Evolutionary conservation across 2,888 invertebrate genomes (phyloP).

Genomic region (Plusia festucae): DNA sequence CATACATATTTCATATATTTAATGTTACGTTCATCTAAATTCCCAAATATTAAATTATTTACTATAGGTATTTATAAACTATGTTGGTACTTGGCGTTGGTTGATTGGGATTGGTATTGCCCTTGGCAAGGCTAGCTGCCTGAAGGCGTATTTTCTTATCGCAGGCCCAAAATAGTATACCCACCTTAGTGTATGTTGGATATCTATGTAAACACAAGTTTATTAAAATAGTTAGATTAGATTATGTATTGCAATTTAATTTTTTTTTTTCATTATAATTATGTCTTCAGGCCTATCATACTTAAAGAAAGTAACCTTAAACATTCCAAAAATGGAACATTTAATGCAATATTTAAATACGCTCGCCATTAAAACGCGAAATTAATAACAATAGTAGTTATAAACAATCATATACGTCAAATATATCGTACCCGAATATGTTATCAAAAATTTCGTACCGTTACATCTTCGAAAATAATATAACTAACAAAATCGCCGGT

Average conservation of each 20-base stretch:
- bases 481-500: conserved; percentile 82
- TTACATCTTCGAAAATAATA: conserved; percentile 78
- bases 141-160: neutral
- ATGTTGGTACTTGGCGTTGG: no score
- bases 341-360: conserved; percentile 10
- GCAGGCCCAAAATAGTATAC: neutral
- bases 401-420: conserved; percentile 60
- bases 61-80: no score
- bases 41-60: no score
- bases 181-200: no score
- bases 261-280: no score
- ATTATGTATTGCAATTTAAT: neutral
- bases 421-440: conserved; percentile 64
- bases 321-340: conserved; percentile 9
- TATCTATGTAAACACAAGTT: neutral
- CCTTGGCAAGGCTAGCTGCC: neutral
- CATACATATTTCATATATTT: no score
- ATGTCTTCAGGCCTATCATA: neutral
- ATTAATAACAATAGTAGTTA: conserved; percentile 51
- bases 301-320: neutral
- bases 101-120: no score
- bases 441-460: conserved; percentile 84
- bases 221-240: neutral
- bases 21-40: no score
- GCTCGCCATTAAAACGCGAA: conserved; percentile 40